phyloP scores from a whole-genome alignment of 1,140 invertebrate species.

The Pristionchus pacificus region DNA sequence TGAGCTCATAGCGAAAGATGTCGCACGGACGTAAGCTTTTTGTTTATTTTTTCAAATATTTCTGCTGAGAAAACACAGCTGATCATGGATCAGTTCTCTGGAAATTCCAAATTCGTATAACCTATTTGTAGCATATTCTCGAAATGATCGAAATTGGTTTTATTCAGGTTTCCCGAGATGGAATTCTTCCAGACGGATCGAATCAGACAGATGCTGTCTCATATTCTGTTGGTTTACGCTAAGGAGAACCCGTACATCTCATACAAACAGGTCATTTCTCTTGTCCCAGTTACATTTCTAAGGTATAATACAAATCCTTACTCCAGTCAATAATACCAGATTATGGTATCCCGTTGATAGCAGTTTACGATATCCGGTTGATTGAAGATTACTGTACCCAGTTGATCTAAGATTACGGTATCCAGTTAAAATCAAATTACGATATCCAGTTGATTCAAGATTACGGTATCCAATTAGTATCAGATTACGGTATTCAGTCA shows the following conservation, averaged over 20 bases:
- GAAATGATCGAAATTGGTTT: slow-evolving; percentile 3
- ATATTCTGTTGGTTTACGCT: slow-evolving; percentile 71
- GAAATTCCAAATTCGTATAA: slow-evolving; percentile 22
- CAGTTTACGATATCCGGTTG: no score
- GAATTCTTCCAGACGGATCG: slow-evolving; percentile 70
- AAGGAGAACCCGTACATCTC: slow-evolving; percentile 70
- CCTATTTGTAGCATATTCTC: slow-evolving; percentile 4
- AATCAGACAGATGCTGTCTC: slow-evolving; percentile 71
- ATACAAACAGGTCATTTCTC: slow-evolving; percentile 70
- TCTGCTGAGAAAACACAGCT: slow-evolving; percentile 2
- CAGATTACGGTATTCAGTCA: slow-evolving; percentile 5
- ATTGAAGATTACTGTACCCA: no score
- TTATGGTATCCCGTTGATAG: slow-evolving; percentile 5
- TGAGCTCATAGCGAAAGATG: slow-evolving; percentile 73
- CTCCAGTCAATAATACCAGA: no score
- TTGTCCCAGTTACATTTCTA: no score
- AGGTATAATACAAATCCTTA: no score
- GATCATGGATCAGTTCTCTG: slow-evolving; percentile 19
- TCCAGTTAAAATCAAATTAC: no score
- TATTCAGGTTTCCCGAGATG: slow-evolving; percentile 69
- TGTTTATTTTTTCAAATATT: no score
- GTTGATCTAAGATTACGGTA: slow-evolving; percentile 10
- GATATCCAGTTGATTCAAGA: no score
- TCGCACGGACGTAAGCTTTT: slow-evolving; percentile 71
- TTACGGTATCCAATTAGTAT: no score